Evolutionary conservation across 2,113 vertebrate species (phyloP).

Genomic region (Tragelaphus scriptus): DNA sequence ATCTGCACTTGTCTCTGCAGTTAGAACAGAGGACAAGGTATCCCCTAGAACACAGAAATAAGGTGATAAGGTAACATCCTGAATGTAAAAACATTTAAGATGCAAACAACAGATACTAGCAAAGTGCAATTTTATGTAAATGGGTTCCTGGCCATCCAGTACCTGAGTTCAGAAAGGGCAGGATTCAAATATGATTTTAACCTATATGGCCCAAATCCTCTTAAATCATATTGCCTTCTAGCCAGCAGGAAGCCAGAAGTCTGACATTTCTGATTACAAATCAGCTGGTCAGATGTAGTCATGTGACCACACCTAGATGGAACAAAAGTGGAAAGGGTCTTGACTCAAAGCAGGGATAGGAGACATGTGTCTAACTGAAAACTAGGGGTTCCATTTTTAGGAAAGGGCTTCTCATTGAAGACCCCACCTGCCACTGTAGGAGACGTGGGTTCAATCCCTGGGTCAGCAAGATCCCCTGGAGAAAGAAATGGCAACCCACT

Average conservation of each 20-base stretch:
- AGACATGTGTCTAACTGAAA: not conserved
- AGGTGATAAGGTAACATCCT: too few species aligned
- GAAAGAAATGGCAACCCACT: not conserved
- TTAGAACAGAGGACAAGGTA: not conserved
- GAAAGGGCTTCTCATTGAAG: not conserved
- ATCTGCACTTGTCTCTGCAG: not conserved
- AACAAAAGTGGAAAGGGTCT: not conserved
- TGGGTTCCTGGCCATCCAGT: not conserved
- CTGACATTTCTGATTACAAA: not conserved
- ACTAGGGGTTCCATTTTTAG: not conserved
- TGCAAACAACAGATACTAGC: too few species aligned
- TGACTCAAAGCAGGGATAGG: not conserved
- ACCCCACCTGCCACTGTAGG: not conserved
- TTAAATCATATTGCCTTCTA: not conserved
- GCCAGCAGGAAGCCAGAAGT: not conserved
- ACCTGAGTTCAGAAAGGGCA: not conserved
- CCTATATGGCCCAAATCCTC: not conserved
- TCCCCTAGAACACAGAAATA: not conserved
- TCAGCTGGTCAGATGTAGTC: not conserved
- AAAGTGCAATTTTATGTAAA: not conserved
- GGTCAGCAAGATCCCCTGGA: not conserved
- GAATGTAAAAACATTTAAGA: not conserved
- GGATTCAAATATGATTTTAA: not conserved
- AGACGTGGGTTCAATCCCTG: fast-evolving
- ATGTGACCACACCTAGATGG: too few species aligned